These are phyloP conservation scores for Conger conger DNA, from an alignment of 2,113 vertebrate species.

Conservation along the genomic window DNA sequence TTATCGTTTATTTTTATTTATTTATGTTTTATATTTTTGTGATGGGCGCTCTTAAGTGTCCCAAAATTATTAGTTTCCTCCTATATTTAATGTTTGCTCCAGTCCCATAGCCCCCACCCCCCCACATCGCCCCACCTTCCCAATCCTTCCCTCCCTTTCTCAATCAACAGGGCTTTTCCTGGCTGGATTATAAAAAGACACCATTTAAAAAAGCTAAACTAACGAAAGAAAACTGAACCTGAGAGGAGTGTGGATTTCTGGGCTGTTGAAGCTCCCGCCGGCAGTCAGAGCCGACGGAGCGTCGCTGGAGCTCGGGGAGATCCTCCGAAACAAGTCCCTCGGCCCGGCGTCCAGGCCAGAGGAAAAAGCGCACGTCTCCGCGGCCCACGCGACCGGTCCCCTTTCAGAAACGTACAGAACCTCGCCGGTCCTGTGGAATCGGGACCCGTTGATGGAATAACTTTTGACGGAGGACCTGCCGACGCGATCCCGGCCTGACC, in stretches of 20 bases:
- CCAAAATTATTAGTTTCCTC: conserved; percentile 17
- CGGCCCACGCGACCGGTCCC: neutral
- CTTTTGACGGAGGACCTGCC: neutral
- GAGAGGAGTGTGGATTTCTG: neutral
- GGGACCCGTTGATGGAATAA: neutral
- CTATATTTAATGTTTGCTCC: conserved; percentile 25
- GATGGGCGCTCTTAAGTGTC: conserved; percentile 30
- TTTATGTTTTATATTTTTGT: conserved; percentile 35
- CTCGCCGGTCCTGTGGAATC: neutral
- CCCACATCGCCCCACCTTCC: neutral
- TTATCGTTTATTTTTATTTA: conserved; percentile 31
- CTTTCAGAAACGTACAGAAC: neutral
- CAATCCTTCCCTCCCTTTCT: neutral
- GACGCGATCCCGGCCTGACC: neutral
- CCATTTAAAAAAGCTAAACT: neutral
- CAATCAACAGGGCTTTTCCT: neutral
- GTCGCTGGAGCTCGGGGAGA: neutral
- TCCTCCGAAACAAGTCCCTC: neutral
- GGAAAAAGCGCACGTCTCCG: neutral
- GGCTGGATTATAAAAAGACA: neutral
- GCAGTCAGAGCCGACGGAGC: neutral
- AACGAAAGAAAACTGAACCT: neutral
- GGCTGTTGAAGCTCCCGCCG: neutral
- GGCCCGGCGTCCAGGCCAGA: neutral
- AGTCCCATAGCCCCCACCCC: neutral